phyloP scores from a whole-genome alignment of 2,888 invertebrate species.

The Helleia helle region DNA sequence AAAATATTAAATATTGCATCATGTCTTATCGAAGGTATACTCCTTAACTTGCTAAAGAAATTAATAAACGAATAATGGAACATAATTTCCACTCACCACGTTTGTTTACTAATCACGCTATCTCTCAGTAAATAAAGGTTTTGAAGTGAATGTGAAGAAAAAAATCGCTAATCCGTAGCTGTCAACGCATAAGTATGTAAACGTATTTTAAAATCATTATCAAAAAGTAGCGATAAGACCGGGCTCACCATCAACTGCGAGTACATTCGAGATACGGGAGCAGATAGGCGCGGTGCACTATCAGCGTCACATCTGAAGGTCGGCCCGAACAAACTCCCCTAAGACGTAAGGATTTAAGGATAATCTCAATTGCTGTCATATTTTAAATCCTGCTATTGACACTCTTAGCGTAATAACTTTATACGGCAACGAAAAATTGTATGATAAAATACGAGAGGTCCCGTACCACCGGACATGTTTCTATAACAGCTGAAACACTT shows the following conservation, averaged over 20 bases:
- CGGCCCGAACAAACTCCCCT: conserved; percentile 29
- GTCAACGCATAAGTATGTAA: conserved; percentile 48
- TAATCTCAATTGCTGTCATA: conserved; percentile 7
- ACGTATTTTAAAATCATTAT: conserved; percentile 63
- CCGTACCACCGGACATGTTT: too few species aligned
- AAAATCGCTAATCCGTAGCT: conserved; percentile 36
- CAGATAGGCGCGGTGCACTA: conserved; percentile 48
- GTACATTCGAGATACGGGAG: conserved; percentile 40
- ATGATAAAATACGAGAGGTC: too few species aligned
- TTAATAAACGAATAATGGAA: too few species aligned
- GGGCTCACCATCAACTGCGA: conserved; percentile 56
- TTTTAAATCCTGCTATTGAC: background rate
- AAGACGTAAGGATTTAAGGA: conserved; percentile 9
- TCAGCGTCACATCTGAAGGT: conserved; percentile 49
- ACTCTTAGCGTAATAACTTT: too few species aligned
- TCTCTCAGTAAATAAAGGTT: conserved; percentile 22
- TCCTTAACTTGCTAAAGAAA: too few species aligned
- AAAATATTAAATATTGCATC: too few species aligned
- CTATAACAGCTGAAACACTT: too few species aligned
- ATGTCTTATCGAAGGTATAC: too few species aligned
- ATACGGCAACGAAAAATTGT: conserved; percentile 24
- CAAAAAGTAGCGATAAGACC: conserved; percentile 52
- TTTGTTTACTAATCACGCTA: background rate
- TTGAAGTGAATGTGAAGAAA: conserved; percentile 23
- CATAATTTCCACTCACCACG: too few species aligned